Conservation (phyloP, 35 echinoderm and acorn worm genomes). For the Ophiothrix spiculata region DNA sequence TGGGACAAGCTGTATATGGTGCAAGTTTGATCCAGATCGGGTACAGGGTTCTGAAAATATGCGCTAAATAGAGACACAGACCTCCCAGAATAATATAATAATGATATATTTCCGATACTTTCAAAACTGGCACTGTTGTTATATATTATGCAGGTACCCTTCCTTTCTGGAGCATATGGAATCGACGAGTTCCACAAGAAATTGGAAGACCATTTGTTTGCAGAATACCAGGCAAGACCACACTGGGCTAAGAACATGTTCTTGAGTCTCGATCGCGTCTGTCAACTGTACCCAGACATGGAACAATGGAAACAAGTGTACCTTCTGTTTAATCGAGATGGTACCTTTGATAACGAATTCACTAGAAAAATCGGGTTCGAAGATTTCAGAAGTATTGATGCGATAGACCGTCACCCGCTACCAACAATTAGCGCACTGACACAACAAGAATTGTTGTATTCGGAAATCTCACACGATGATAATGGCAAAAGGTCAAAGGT, state of each 20-base stretch:
- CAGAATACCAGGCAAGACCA: constrained; percentile 65
- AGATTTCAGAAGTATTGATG: constrained; percentile 60
- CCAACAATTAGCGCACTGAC: background rate
- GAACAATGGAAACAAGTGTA: constrained; percentile 77
- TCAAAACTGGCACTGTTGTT: background rate
- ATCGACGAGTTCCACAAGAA: constrained; percentile 84
- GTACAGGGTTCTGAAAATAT: too few relatives aligned
- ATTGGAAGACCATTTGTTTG: constrained; percentile 69
- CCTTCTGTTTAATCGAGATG: constrained; percentile 69
- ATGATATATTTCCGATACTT: too few relatives aligned
- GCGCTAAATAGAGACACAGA: too few relatives aligned
- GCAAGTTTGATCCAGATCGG: too few relatives aligned
- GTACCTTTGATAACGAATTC: constrained; percentile 93
- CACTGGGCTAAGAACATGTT: constrained; percentile 93
- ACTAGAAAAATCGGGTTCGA: constrained; percentile 85
- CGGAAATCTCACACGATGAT: background rate
- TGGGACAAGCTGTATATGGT: too few relatives aligned
- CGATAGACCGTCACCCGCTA: background rate
- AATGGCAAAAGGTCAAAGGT: background rate
- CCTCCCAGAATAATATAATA: too few relatives aligned
- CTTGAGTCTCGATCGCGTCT: constrained; percentile 55
- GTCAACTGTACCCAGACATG: constrained; percentile 72
- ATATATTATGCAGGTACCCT: constrained; percentile 54
- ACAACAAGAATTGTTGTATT: background rate
- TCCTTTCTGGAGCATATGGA: constrained; percentile 74